A percentile compares a stretch with the other conserved stretches of the same genome.
These are phyloP conservation scores for Phymatocera aterrima DNA, from an alignment of 2,888 invertebrate genomes.

Conservation along the genomic window DNA sequence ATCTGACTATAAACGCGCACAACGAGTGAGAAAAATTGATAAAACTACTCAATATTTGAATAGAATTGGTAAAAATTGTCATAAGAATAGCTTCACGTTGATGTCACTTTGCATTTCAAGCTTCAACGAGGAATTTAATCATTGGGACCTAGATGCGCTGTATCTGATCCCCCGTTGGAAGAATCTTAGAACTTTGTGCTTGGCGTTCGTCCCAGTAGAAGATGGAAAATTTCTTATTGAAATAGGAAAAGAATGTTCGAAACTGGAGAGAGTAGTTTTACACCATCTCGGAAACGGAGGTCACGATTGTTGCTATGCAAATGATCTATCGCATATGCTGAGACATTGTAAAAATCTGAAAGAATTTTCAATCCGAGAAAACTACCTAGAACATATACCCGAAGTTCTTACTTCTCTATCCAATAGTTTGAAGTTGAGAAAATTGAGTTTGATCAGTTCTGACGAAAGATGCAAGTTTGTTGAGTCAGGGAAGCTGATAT, in stretches of 20 bases:
- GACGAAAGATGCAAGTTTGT: neutral
- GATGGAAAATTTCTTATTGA: constrained; percentile 8
- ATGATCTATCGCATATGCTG: neutral
- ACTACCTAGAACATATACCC: neutral
- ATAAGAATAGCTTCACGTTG: neutral
- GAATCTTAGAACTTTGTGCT: neutral
- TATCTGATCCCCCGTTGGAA: neutral
- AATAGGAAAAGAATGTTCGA: neutral
- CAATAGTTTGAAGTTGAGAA: neutral
- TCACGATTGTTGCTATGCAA: neutral
- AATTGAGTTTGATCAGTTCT: neutral
- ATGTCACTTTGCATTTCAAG: too few relatives aligned
- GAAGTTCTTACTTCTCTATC: neutral
- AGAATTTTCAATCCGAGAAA: neutral
- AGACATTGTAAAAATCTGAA: neutral
- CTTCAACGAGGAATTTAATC: neutral
- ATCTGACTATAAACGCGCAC: neutral
- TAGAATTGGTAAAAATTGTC: neutral
- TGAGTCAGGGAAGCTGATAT: neutral
- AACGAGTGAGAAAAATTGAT: neutral
- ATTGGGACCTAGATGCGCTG: constrained; percentile 10
- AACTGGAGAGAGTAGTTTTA: neutral
- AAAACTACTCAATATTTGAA: neutral
- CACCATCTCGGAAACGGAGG: neutral
- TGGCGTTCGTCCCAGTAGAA: neutral